phyloP scores from a whole-genome alignment of 37 sponge, comb jelly and placozoan species.

The Dysidea cf. avara region DNA sequence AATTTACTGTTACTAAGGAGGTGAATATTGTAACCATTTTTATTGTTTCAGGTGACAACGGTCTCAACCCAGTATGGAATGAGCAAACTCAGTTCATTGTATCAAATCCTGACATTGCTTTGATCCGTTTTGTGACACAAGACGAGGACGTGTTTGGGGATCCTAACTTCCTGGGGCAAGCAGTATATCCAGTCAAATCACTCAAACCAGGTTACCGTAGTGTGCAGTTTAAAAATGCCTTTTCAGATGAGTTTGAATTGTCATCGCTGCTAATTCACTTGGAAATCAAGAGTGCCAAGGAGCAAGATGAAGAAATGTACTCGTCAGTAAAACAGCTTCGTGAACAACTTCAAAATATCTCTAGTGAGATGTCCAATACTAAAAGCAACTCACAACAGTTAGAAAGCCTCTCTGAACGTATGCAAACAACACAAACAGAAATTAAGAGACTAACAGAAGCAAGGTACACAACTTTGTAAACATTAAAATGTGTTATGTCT shows the following conservation, averaged over 20 bases:
- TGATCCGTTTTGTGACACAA: slow-evolving; percentile 83
- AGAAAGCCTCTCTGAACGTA: not conserved
- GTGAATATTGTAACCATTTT: not conserved
- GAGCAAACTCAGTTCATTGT: slow-evolving; percentile 81
- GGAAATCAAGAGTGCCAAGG: slow-evolving; percentile 52
- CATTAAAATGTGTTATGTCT: too few relatives aligned
- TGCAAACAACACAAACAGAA: slow-evolving; percentile 7
- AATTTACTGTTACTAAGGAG: too few relatives aligned
- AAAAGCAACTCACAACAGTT: not conserved
- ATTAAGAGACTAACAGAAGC: slow-evolving; percentile 14
- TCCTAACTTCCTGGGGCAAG: slow-evolving; percentile 93
- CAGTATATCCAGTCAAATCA: slow-evolving; percentile 75
- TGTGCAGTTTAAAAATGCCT: slow-evolving; percentile 78
- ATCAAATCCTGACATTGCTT: slow-evolving; percentile 86
- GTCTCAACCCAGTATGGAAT: slow-evolving; percentile 92
- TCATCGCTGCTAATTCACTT: slow-evolving; percentile 82
- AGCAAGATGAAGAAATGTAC: slow-evolving; percentile 58
- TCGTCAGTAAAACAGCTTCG: slow-evolving; percentile 21
- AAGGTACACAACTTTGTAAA: not conserved
- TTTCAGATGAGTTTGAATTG: slow-evolving; percentile 90
- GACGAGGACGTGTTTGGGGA: slow-evolving; percentile 98
- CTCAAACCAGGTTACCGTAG: slow-evolving; percentile 89
- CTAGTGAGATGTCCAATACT: not conserved
- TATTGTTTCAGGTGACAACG: slow-evolving; percentile 78
- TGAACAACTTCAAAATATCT: not conserved